phyloP scores from a whole-genome alignment of 2,797 vertebrate species.

The Melanogrammus aeglefinus region DNA sequence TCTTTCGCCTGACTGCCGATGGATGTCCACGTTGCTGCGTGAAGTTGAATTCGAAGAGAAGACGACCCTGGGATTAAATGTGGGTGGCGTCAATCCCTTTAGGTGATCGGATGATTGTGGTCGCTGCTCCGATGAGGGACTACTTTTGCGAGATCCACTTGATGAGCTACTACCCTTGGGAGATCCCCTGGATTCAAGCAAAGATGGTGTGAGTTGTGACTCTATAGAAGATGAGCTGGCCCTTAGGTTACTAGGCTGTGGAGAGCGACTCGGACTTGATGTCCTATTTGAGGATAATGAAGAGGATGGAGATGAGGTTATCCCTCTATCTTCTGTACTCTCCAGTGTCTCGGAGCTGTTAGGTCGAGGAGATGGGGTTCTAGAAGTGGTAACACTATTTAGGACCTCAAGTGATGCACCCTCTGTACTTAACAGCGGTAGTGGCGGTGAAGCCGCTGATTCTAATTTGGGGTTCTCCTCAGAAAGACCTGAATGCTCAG shows the following conservation, averaged over 20 bases:
- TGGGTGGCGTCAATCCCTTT: slow-evolving; percentile 33
- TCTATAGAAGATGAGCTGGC: slow-evolving; percentile 34
- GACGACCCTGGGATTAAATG: slow-evolving; percentile 32
- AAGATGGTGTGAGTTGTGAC: slow-evolving; percentile 27
- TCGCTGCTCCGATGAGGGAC: slow-evolving; percentile 31
- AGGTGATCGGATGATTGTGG: slow-evolving; percentile 18
- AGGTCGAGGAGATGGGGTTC: slow-evolving; percentile 49
- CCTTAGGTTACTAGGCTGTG: slow-evolving; percentile 32
- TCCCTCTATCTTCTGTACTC: slow-evolving; percentile 38
- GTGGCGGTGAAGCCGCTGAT: slow-evolving; percentile 32
- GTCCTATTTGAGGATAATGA: slow-evolving; percentile 35
- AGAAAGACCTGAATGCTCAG: slow-evolving; percentile 28
- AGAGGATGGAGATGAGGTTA: slow-evolving; percentile 50
- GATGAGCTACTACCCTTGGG: slow-evolving; percentile 37
- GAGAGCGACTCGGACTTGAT: slow-evolving; percentile 37
- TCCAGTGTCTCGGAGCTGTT: slow-evolving; percentile 31
- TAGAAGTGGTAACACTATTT: slow-evolving; percentile 25
- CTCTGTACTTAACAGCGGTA: slow-evolving; percentile 16
- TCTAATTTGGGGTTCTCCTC: slow-evolving; percentile 40
- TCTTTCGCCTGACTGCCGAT: slow-evolving; percentile 32
- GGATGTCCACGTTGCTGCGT: slow-evolving; percentile 29
- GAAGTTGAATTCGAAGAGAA: slow-evolving; percentile 37
- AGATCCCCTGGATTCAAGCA: slow-evolving; percentile 27
- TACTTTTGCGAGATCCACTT: slow-evolving; percentile 12
- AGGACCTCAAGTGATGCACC: slow-evolving; percentile 30